Evolutionary conservation across 2,113 vertebrate genomes (phyloP), one percentile per base, ranked within the genome.

Genomic region (Festucalex cinctus): DNA sequence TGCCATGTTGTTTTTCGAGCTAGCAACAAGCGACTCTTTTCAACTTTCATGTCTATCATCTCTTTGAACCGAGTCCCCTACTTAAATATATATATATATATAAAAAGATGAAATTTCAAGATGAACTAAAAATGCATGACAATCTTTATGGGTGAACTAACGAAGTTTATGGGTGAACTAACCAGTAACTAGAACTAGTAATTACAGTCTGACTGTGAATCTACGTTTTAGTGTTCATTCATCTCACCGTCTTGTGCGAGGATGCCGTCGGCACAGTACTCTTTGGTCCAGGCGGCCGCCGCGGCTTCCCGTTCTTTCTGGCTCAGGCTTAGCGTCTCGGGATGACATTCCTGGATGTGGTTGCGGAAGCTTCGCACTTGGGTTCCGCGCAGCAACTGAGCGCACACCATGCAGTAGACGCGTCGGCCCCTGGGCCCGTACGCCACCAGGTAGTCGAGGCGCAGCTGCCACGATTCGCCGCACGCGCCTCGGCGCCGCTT

Each of bases 351-450:
- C 83, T 93, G 94, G 77, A 95, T 94, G 91, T 95, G 95, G 51
- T 89, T 88, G 63, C 94, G 90, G 87, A 96, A 93, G 81, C 92
- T 90, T 87, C 92, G 93, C 58, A 93, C 93, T 84, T 93, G 93
- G 77, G 91, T 91, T 70, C 92, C 90, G 5, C 90, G 88, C 81
- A 96, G 84, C 8, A 91, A 83, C 77, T 93, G 92, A 64, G 94
- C 94, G 63, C 95, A 96, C 72, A 93, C 94, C 95, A 95, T 92
- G 85, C 95, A 95, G 86, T 91, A 93, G 10, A 91, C 89, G n/a
- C 93, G 92, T 17, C 88, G 91, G 57, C 90, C 90, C 73, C 86
- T 84, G 13, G 93, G 93, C 51, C 93, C 93, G 44, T 93, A 91
- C 48, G 94, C 94, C 88, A 96, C 88, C 74, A 96, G 86, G 87